phyloP scores from a whole-genome alignment of 2,113 vertebrate genomes.

The Erythrolamprus reginae region DNA sequence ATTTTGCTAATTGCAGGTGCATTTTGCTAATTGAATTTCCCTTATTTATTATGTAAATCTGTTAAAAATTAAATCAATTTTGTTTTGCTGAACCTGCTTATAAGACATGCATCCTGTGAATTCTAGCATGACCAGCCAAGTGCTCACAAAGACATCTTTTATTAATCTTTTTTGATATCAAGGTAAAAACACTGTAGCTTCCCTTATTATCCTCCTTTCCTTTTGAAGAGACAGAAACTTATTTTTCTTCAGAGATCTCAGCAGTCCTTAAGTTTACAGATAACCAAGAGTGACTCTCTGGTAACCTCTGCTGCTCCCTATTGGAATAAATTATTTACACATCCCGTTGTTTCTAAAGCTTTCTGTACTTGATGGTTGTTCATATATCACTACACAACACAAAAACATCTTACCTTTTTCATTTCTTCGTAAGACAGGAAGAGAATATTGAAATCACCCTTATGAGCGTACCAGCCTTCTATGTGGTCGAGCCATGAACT shows the following conservation, averaged over 20 bases:
- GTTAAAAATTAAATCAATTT: neutral
- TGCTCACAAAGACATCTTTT: neutral
- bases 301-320: neutral
- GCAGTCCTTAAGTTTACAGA: neutral
- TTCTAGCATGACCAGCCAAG: neutral
- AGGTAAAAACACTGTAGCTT: neutral
- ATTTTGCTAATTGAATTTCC: neutral
- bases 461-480: conserved; percentile 65
- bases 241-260: neutral
- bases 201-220: neutral
- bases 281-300: neutral
- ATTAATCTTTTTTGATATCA: neutral
- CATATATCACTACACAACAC: neutral
- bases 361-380: neutral
- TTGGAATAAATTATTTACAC: neutral
- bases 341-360: neutral
- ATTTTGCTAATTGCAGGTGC: neutral
- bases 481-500: conserved; percentile 66
- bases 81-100: neutral
- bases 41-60: neutral
- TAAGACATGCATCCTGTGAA: neutral
- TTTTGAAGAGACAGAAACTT: neutral
- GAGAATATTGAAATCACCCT: conserved; percentile 67
- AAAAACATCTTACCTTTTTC: conserved; percentile 61
- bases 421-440: conserved; percentile 73